A percentile compares a stretch with the other conserved stretches of the same genome.
These are phyloP conservation scores for Eurystomus gularis DNA, from an alignment of 2,113 vertebrate species.

Conservation along the genomic window DNA sequence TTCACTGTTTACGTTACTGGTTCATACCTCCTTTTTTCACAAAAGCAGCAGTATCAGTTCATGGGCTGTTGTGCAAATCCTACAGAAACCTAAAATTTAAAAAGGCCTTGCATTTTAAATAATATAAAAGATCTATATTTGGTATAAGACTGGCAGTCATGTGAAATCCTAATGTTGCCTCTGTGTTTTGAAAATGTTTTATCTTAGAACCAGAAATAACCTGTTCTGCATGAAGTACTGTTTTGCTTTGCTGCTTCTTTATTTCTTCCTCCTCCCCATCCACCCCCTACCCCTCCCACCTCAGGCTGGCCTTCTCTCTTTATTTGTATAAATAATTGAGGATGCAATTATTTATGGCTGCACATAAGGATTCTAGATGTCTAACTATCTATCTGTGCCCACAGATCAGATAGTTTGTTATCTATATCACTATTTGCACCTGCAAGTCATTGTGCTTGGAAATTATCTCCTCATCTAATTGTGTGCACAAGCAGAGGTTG, in stretches of 20 bases:
- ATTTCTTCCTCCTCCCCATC: neutral
- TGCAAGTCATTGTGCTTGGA: conserved; percentile 63
- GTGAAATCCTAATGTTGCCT: neutral
- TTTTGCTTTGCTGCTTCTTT: neutral
- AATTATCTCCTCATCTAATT: conserved; percentile 65
- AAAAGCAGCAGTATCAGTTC: neutral
- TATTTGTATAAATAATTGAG: conserved; percentile 67
- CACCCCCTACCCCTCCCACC: neutral
- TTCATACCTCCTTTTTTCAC: neutral
- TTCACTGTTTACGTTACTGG: neutral
- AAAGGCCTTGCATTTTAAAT: neutral
- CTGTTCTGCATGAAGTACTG: neutral
- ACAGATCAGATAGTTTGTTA: conserved; percentile 68
- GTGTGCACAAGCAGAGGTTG: conserved; percentile 55
- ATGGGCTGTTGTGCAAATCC: neutral
- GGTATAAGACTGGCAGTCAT: neutral
- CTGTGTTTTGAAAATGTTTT: neutral
- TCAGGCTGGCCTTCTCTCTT: conserved; percentile 22
- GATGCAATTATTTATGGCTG: conserved; percentile 62
- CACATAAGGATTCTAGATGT: conserved; percentile 63
- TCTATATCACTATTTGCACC: conserved; percentile 67
- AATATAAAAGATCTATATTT: neutral
- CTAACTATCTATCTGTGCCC: conserved; percentile 63
- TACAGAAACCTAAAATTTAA: neutral
- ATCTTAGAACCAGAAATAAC: neutral